A percentile compares a stretch with the other conserved stretches of the same genome.
Evolutionary conservation across 2,797 vertebrate genomes (phyloP).

Genomic region (Brachymystax lenok): DNA sequence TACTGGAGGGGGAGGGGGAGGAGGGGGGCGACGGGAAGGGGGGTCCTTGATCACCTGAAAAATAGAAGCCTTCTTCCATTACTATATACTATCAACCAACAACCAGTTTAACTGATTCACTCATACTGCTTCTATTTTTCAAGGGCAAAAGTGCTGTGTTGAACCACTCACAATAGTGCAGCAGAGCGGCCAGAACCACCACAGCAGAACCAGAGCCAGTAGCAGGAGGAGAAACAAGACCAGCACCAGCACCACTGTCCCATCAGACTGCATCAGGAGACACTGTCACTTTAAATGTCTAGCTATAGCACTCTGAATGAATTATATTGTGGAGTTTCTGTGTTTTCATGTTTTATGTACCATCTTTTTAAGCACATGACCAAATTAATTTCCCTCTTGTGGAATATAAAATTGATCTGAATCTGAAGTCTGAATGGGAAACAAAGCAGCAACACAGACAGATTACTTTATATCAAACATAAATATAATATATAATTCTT

Average conservation of each 20-base stretch:
- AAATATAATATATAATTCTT: too few relatives aligned
- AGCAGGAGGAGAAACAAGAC: constrained; percentile 85
- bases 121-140: background rate
- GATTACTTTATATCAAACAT: too few relatives aligned
- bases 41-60: constrained; percentile 79
- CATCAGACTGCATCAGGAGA: constrained; percentile 77
- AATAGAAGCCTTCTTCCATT: background rate
- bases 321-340: too few relatives aligned
- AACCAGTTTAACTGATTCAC: background rate
- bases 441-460: constrained; percentile 5
- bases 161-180: constrained; percentile 92
- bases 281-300: background rate
- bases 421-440: background rate
- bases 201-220: constrained; percentile 76
- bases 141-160: too few relatives aligned
- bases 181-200: constrained; percentile 97
- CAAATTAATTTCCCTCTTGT: too few relatives aligned
- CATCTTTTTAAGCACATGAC: too few relatives aligned
- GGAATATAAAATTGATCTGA: too few relatives aligned
- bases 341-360: too few relatives aligned
- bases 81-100: background rate
- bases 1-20: constrained; percentile 66
- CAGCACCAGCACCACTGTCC: constrained; percentile 81
- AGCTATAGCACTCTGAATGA: background rate
- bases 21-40: constrained; percentile 68